These are phyloP conservation scores for Ammodramus savannarum DNA, from an alignment of 2,113 vertebrate genomes.

Conservation along the genomic window DNA sequence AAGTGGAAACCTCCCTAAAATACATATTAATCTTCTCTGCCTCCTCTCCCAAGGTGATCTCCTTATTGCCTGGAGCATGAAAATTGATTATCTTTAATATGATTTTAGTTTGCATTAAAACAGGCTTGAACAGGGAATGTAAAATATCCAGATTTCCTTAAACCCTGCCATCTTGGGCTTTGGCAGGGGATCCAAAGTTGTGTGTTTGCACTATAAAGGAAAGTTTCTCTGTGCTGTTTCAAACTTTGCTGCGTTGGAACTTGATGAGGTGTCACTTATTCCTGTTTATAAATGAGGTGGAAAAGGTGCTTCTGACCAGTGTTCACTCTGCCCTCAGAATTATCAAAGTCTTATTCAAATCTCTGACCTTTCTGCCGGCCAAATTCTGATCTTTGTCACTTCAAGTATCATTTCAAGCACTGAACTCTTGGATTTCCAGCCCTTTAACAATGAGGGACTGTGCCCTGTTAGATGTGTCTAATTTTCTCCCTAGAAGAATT, in stretches of 20 bases:
- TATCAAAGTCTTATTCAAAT: neutral
- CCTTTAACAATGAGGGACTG: neutral
- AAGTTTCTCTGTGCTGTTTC: neutral
- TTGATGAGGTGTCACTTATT: neutral
- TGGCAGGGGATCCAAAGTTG: neutral
- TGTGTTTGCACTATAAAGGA: neutral
- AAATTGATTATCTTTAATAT: slow-evolving; percentile 33
- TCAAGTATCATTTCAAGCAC: neutral
- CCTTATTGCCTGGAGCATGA: slow-evolving; percentile 4
- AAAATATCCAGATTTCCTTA: neutral
- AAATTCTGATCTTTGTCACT: neutral
- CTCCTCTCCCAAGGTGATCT: neutral
- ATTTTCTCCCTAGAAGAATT: neutral
- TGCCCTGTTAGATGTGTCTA: neutral
- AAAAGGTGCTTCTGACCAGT: neutral
- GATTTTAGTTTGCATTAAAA: slow-evolving; percentile 16
- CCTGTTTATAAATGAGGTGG: neutral
- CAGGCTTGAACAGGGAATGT: neutral
- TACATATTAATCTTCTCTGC: neutral
- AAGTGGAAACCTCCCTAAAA: slow-evolving; percentile 8
- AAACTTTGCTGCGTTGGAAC: neutral
- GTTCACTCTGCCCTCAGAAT: neutral
- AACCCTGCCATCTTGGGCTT: neutral
- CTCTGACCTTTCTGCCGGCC: neutral
- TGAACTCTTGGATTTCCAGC: neutral